phyloP scores from a whole-genome alignment of 2,113 vertebrate species.

The Pseudorectes ferrugineus region DNA sequence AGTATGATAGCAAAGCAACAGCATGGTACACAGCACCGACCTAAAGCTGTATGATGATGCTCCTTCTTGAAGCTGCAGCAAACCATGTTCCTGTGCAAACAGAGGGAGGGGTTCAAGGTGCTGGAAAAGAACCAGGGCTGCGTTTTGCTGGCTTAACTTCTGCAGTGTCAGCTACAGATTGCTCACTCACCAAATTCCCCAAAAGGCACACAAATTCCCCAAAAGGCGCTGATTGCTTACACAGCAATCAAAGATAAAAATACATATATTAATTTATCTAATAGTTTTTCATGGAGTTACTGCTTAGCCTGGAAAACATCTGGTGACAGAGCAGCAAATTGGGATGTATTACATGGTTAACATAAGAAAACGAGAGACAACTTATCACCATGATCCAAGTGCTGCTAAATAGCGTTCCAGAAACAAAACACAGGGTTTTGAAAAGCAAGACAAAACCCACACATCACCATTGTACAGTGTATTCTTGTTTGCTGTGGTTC shows the following conservation, averaged over 20 bases:
- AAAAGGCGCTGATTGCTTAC: background rate
- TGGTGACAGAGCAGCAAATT: background rate
- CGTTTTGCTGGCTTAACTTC: background rate
- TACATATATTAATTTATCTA: background rate
- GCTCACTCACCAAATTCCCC: background rate
- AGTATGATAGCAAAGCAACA: constrained; percentile 96
- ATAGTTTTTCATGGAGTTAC: background rate
- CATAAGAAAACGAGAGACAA: background rate
- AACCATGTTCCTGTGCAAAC: constrained; percentile 86
- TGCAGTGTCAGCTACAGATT: background rate
- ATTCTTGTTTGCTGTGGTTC: background rate
- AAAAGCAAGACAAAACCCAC: background rate
- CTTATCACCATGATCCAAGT: background rate
- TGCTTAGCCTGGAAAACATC: background rate
- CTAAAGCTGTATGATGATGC: constrained; percentile 86
- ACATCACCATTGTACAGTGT: background rate
- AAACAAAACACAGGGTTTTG: background rate
- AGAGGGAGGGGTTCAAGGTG: background rate
- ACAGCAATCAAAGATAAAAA: background rate
- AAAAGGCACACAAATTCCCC: background rate
- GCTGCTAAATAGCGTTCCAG: background rate
- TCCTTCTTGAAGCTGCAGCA: constrained; percentile 92
- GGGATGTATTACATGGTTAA: background rate
- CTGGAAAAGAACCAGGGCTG: background rate
- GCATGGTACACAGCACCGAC: constrained; percentile 93